Evolutionary conservation across 1,140 invertebrate genomes (phyloP), one percentile per base, ranked within the genome.

Genomic region (Araneus ventricosus): DNA sequence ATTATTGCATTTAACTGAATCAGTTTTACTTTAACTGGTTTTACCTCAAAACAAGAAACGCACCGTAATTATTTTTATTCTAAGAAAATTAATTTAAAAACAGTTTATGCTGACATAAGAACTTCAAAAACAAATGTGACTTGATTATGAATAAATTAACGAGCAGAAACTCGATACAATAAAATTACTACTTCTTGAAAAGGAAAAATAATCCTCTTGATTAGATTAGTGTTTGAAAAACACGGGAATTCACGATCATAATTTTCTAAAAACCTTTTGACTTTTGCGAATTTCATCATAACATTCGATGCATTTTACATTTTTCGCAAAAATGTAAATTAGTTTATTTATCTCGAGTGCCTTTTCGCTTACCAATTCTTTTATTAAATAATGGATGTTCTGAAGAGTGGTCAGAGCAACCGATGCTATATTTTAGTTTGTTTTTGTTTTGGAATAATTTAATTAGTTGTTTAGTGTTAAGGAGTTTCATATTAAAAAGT

Each of bases 151-250:
- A n/a, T 14, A 67, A 67, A 67, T 67, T 67, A 67, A 67, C 10
- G 63, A 27, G 14, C 27, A n/a, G 6, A n/a, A 67, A 67, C 27
- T 67, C 63, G 63, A 67, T 67, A 67, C 63, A 67, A 67, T 67
- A 1, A 30, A 67, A 67, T 67, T 67, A n/a, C 24, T 27, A 67
- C 8, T 67, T n/a, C 27, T 67, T n/a, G 14, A 10, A 67, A 67
- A 67, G 27, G 24, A 10, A 67, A 67, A 67, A 67, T 67, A 67
- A 67, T 67, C 63, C 63, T 30, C 27, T 27, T 67, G 24, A 67
- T 67, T 67, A 67, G 27, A 67, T 67, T 67, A 67, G n/a, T 30
- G 6, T n/a, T 67, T n/a, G 63, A 61, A 61, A n/a, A 67, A 67
- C 63, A 67, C 27, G 27, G 10, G n/a, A 67, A 67, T n/a, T 67